These are phyloP conservation scores for Anastatus disparis DNA, from an alignment of 1,140 invertebrate genomes.

Conservation along the genomic window DNA sequence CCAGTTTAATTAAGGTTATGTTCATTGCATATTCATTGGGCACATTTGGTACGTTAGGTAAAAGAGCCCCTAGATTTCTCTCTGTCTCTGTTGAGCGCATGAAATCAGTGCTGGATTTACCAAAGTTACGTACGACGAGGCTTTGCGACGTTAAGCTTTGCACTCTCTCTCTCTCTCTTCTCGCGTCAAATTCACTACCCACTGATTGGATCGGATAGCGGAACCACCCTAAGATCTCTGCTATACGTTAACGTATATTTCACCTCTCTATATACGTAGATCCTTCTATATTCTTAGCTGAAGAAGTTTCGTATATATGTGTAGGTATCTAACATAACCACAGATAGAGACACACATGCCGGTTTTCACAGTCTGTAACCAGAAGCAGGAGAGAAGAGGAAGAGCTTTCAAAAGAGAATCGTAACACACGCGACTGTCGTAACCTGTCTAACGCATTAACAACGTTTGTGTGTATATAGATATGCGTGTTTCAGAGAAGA, in stretches of 20 bases:
- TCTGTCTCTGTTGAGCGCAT: background rate
- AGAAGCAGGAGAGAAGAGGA: no score
- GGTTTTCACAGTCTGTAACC: no score
- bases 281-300: no score
- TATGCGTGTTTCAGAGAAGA: no score
- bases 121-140: slow-evolving; percentile 24
- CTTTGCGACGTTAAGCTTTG: slow-evolving; percentile 19
- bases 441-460: slow-evolving; percentile 42
- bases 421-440: slow-evolving; percentile 37
- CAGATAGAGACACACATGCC: no score
- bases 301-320: no score
- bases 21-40: slow-evolving; percentile 31
- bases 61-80: background rate
- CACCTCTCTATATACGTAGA: no score
- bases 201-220: slow-evolving; percentile 32
- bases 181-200: slow-evolving; percentile 38
- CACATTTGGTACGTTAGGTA: background rate
- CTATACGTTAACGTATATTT: no score
- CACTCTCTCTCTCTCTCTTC: no score
- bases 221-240: no score
- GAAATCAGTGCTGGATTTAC: slow-evolving; percentile 24
- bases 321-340: no score
- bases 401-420: background rate
- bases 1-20: slow-evolving; percentile 28
- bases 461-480: slow-evolving; percentile 11